Percentiles rank a stretch among this genome's conserved stretches.
Evolutionary conservation across 2,888 invertebrate genomes (phyloP).

Genomic region (Rhaphigaster nebulosa): DNA sequence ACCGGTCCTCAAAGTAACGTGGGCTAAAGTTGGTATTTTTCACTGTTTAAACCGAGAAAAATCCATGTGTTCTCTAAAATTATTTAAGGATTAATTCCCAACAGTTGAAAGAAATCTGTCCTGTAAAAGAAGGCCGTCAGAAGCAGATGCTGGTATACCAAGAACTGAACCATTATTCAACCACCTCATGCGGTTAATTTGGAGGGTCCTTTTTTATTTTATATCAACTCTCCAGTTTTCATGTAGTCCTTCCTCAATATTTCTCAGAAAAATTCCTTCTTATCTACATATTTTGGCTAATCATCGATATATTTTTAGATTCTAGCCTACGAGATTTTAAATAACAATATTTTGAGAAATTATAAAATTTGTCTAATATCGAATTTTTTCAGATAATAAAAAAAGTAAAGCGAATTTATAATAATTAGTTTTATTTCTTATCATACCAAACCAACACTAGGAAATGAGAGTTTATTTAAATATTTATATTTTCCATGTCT

Average conservation of each 20-base stretch:
- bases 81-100: background rate
- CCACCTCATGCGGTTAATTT: conserved; percentile 13
- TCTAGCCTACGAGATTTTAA: too few species aligned
- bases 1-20: too few species aligned
- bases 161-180: background rate
- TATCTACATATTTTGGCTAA: too few species aligned
- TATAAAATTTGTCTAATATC: too few species aligned
- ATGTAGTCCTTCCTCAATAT: background rate
- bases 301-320: too few species aligned
- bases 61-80: background rate
- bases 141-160: background rate
- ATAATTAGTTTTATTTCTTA: too few species aligned
- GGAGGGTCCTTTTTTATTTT: background rate
- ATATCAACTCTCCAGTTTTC: background rate
- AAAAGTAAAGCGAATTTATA: too few species aligned
- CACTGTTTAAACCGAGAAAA: background rate
- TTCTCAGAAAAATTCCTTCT: background rate
- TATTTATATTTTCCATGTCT: too few species aligned
- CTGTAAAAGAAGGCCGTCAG: background rate
- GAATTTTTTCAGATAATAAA: too few species aligned
- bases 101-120: background rate
- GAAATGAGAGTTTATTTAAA: too few species aligned
- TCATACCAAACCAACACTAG: too few species aligned
- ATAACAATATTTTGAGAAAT: too few species aligned
- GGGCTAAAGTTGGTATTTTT: background rate